phyloP scores from a whole-genome alignment of 2,113 vertebrate species.

The Diglossa brunneiventris region DNA sequence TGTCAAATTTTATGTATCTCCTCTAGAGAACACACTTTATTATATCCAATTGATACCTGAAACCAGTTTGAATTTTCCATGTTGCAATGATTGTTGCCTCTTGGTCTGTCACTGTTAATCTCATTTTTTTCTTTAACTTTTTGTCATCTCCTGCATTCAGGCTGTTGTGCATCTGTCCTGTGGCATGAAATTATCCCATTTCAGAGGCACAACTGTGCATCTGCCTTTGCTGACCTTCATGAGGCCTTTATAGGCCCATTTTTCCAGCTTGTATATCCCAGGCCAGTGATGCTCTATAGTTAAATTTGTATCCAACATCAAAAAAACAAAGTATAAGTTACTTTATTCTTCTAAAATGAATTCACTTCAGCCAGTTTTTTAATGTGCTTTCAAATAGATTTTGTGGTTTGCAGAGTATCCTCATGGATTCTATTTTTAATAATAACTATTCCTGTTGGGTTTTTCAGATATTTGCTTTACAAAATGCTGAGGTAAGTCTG shows the following conservation, averaged over 20 bases:
- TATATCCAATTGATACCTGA: background rate
- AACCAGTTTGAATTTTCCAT: background rate
- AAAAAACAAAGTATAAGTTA: conserved; percentile 56
- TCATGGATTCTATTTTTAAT: background rate
- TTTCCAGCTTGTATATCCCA: conserved; percentile 39
- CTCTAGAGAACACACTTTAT: background rate
- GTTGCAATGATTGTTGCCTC: background rate
- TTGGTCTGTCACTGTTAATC: background rate
- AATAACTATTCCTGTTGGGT: background rate
- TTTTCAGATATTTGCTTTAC: background rate
- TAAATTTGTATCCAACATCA: conserved; percentile 69
- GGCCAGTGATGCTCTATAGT: conserved; percentile 63
- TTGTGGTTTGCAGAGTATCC: background rate
- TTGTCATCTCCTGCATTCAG: background rate
- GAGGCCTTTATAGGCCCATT: background rate
- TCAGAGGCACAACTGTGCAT: background rate
- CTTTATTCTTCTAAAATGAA: conserved; percentile 3
- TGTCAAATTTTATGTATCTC: background rate
- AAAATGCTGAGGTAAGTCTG: background rate
- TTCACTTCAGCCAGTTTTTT: background rate
- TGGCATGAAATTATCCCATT: background rate
- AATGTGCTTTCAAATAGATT: background rate
- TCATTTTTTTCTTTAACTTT: background rate
- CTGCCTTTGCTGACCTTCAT: background rate
- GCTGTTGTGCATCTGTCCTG: background rate